Base-by-base conservation (phyloP, 92 coral and sea anemone genomes). In the Palythoa grandiflora region DNA sequence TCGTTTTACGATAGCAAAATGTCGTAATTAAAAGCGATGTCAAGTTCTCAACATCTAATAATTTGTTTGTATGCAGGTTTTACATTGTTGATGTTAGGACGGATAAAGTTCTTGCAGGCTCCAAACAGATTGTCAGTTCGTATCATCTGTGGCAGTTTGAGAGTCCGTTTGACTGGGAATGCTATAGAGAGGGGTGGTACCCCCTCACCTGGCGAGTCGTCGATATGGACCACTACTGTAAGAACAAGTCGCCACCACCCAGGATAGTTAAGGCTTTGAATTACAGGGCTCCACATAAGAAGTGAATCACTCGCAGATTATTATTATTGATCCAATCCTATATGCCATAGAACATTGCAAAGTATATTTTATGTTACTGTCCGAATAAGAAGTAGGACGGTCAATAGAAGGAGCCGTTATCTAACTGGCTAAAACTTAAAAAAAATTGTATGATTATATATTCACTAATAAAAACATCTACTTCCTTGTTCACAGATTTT, bases 141-240 rank as follows among this genome's bases (percentile, higher is more conserved):
- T 68, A 63, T 73, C 90, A 87, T 65, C 17, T 77, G 71, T 87
- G 90, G 90, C 77, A 78, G 78, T 87, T 87, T 48, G 85, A 87
- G 78, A 77, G 85, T 35, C 78, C 73, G 50, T 87, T 87, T 68
- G 85, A 78, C 78, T 87, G 90, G 90, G 76, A 78, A 51, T 51
- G 83, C 2, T 87, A 63, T 16, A 63, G 77, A 44, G 85, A 78
- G 47, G 90, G 90, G 15, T 65, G 51, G 19, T 87, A 87, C 44
- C 90, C 90, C 10, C 86, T 87, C 7, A 39, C 65, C 3, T 87
- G 90, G 90, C 28, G 14, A 7, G 85, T 87, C 6, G 73, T 78
- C 2, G 86, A 87, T 60, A 87, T 87, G 74, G 90, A 87, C 71
- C 65, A 36, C 39, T 78, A 40, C 76, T 68, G 83, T n/a, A 68